Evolutionary conservation across 2,888 invertebrate species (phyloP).

Genomic region (Synergus umbraculus): DNA sequence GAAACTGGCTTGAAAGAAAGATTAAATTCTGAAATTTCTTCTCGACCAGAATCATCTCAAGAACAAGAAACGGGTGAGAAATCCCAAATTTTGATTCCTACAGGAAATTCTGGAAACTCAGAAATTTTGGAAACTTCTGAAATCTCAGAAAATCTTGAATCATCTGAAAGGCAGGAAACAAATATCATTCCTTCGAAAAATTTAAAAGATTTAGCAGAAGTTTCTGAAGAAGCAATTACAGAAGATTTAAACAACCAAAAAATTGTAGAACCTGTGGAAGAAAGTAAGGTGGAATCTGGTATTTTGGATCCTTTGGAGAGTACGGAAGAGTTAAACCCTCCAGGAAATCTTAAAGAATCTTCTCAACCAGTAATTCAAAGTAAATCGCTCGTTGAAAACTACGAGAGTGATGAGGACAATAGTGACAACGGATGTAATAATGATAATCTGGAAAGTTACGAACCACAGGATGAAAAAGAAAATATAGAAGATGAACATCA

Average conservation of each 20-base stretch:
- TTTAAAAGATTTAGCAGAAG: neutral
- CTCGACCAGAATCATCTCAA: neutral
- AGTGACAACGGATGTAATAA: slow-evolving; percentile 60
- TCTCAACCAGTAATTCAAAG: slow-evolving; percentile 29
- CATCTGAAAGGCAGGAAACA: neutral
- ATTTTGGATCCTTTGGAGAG: neutral
- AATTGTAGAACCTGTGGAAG: neutral
- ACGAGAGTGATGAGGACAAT: slow-evolving; percentile 63
- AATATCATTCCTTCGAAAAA: neutral
- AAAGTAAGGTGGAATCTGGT: neutral
- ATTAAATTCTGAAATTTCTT: neutral
- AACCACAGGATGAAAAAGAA: neutral
- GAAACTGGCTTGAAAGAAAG: neutral
- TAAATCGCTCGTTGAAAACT: slow-evolving; percentile 64
- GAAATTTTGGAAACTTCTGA: slow-evolving; percentile 4
- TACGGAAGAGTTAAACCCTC: slow-evolving; percentile 30
- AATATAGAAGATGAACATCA: neutral
- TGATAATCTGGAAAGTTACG: neutral
- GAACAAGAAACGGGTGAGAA: neutral
- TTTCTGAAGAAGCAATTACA: slow-evolving; percentile 7
- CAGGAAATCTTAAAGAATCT: slow-evolving; percentile 31
- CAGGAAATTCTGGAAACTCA: neutral
- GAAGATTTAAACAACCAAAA: slow-evolving; percentile 10
- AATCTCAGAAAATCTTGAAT: neutral
- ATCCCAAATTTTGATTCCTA: neutral